Evolutionary conservation across 2,113 vertebrate species (phyloP), one percentile per base, ranked within the genome.

Genomic region (Tragulus kanchil): DNA sequence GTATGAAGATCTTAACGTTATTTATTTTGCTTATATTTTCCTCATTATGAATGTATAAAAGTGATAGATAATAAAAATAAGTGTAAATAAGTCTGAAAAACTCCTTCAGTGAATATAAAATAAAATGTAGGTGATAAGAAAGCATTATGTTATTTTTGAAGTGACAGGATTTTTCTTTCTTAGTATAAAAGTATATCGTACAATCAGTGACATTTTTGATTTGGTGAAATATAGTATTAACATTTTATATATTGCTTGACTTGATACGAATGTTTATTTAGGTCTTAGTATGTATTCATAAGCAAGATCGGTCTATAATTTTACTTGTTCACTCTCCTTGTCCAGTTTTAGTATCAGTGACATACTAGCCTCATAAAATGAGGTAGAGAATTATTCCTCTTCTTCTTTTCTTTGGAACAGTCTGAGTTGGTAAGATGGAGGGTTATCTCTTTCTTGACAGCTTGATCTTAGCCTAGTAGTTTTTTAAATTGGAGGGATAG

Each of bases 1-100:
- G 19, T 64, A 61, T n/a, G 75, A 94, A 94, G 77, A 61, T 85
- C 52, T 92, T 91, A 48, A 9, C 2, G 1, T 87, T 59, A 26
- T 91, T 95, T 83, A 91, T 89, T 85, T 96, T 94, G 42, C 28
- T 48, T 92, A 59, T 86, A 36, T 67, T 96, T 94, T 88, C 64
- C 78, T 96, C 85, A 48, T 93, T 92, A 87, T 73, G 45, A 71
- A 87, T 75, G 15, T 21, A 13, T 64, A 52, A 79, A 61, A 95
- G 62, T 71, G 54, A 84, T 86, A 23, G 65, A 61, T 95, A 73
- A 82, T 71, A 83, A 95, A 94, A 81, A 23, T 54, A 42, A 92
- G 21, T 77, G 9, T 86, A 67, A 84, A 48, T 78, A 93, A 89
- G 26, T 65, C 54, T 82, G 12, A 86, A 95, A 89, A 81, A 3